Conservation (phyloP, 2,113 vertebrate genomes). For the Muntiacus muntjak region DNA sequence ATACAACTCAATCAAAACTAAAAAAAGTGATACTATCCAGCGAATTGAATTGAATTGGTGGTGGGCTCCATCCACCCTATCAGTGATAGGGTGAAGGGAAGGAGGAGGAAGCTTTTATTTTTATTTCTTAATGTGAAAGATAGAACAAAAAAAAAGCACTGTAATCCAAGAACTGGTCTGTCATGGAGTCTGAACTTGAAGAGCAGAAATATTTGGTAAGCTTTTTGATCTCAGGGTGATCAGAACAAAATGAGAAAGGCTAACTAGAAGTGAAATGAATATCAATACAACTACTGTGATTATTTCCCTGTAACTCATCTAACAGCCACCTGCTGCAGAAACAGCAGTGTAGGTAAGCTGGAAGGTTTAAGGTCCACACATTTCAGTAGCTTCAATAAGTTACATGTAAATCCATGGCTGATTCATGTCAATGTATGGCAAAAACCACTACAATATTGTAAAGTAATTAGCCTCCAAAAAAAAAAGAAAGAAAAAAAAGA, state of each 20-base stretch:
- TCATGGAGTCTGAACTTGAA: background rate
- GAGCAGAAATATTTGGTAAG: background rate
- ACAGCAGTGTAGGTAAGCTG: background rate
- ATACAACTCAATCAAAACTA: background rate
- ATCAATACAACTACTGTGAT: background rate
- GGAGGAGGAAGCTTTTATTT: background rate
- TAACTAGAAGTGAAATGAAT: background rate
- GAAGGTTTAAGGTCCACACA: background rate
- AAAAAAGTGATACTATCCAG: background rate
- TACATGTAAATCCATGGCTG: no score
- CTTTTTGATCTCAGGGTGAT: background rate
- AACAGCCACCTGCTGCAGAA: background rate
- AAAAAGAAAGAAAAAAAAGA: background rate
- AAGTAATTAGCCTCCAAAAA: background rate
- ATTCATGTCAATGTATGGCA: no score
- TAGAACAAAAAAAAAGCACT: background rate
- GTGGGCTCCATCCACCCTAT: no score
- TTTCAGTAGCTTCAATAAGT: background rate
- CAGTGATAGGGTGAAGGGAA: background rate
- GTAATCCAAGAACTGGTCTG: background rate
- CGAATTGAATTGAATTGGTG: background rate
- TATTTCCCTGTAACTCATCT: background rate
- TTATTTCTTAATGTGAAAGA: background rate
- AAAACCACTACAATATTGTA: no score
- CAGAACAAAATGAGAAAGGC: background rate